Percentiles rank a stretch among this genome's conserved stretches.
Conservation (phyloP, 2,797 vertebrate genomes). For the Schizothorax lantsangensis region DNA sequence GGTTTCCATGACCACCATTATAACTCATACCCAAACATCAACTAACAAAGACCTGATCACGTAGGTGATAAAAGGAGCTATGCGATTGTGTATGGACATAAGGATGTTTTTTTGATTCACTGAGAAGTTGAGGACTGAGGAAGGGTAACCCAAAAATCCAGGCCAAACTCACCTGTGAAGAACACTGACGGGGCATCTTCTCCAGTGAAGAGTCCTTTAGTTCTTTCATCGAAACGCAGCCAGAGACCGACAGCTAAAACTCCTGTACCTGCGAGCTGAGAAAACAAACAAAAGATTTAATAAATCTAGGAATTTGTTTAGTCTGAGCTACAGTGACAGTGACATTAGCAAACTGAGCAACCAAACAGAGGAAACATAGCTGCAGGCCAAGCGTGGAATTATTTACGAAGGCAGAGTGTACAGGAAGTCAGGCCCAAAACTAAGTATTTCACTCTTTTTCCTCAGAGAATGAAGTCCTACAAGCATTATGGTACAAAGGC, state of each 20-base stretch:
- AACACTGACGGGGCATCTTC: slow-evolving; percentile 77
- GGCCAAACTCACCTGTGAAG: slow-evolving; percentile 83
- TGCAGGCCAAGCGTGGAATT: background rate
- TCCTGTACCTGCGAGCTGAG: slow-evolving; percentile 88
- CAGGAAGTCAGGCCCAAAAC: background rate
- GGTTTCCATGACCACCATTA: slow-evolving; percentile 46
- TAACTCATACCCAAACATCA: slow-evolving; percentile 12
- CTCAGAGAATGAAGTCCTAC: slow-evolving; percentile 40
- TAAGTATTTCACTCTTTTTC: background rate
- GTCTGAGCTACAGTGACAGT: slow-evolving; percentile 9
- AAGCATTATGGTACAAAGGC: background rate
- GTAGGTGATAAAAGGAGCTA: background rate
- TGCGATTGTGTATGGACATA: background rate
- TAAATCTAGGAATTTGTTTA: slow-evolving; percentile 13
- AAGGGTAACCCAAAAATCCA: background rate
- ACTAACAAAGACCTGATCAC: background rate
- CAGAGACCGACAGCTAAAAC: slow-evolving; percentile 92
- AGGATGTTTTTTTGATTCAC: background rate
- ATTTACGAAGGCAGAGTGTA: background rate
- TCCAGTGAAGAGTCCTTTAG: slow-evolving; percentile 84
- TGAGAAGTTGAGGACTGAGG: background rate
- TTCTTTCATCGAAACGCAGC: slow-evolving; percentile 92
- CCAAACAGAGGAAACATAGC: background rate
- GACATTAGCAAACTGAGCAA: background rate
- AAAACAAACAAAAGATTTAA: slow-evolving; percentile 51